Percentiles rank a stretch among this genome's conserved stretches.
phyloP scores from a whole-genome alignment of 1,140 invertebrate species.

The Drosophila navojoa region DNA sequence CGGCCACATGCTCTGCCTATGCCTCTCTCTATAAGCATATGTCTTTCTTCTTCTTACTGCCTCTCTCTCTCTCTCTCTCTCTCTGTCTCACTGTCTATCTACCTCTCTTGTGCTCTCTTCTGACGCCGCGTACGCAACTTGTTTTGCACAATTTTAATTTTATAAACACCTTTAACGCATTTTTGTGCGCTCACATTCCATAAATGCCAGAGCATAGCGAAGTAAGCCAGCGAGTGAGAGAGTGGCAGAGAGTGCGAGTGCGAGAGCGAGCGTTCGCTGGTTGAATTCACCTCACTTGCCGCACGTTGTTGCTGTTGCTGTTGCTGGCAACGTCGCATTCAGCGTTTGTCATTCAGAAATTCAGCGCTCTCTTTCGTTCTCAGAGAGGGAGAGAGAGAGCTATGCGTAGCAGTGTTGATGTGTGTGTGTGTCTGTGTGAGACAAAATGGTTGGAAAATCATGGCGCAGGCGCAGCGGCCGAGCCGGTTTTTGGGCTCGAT shows the following conservation, averaged over 20 bases:
- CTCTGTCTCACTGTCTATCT: conserved; percentile 26
- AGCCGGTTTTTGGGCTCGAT: conserved; percentile 68
- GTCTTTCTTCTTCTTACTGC: background rate
- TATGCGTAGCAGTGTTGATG: background rate
- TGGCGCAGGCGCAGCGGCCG: conserved; percentile 52
- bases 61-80: conserved; percentile 3
- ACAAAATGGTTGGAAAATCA: conserved; percentile 82
- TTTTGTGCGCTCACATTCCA: conserved; percentile 82
- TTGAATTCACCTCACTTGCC: conserved; percentile 64
- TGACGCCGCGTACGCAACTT: conserved; percentile 62
- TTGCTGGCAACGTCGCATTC: conserved; percentile 41
- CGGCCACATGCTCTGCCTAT: conserved; percentile 17
- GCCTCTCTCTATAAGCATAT: too few relatives aligned
- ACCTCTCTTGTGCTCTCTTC: conserved; percentile 17
- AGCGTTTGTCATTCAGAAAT: conserved; percentile 70
- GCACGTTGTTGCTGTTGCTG: conserved; percentile 13
- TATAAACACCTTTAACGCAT: conserved; percentile 83
- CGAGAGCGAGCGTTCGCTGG: conserved; percentile 13
- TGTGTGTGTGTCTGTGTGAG: conserved; percentile 47
- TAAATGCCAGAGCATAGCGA: conserved; percentile 60
- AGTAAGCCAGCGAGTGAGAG: conserved; percentile 6
- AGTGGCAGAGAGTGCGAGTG: conserved; percentile 6
- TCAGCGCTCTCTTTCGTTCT: conserved; percentile 47
- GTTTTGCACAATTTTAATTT: conserved; percentile 83
- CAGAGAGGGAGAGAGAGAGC: background rate